Evolutionary conservation across 2,888 invertebrate species (phyloP), one percentile per base, ranked within the genome.

Genomic region (Malacosoma neustria): DNA sequence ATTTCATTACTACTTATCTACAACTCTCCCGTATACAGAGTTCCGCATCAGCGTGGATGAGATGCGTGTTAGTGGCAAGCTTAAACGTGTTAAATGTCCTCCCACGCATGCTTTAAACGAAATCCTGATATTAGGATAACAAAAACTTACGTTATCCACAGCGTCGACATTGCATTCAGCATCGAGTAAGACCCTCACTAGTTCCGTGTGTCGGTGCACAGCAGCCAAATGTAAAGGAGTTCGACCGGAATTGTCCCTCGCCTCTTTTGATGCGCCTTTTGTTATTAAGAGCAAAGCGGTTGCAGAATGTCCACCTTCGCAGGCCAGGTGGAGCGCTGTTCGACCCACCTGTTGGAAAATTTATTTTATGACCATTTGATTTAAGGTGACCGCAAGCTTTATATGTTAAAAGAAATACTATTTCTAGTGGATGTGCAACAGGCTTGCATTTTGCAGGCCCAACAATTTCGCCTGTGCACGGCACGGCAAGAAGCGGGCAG

Each of bases 201-300:
- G 86, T 46, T 89, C 90, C 0, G 92, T 90, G 57, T 93, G 91
- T 47, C 93, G 90, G 57, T 92, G 90, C 49, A 92, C 91, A 1
- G 93, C 91, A 0, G 94, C 93, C 35, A 92, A 87, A 60, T 94
- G 94, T 14, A 95, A 85, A 0, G 94, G 91, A 3, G 92, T 91
- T 51, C 88, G 90, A 9, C 93, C 93, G 11, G 90, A 89, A 51
- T 88, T 87, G 61, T 94, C 93, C 42, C 88, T 86, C 15, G 90
- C 89, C 56, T 93, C 92, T 51, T 90, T 87, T 40, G 90, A 87
- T 1, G 91, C 91, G 3, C 89, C 89, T 40, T 85, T 80, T 9
- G 79, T 59, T 43, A 92, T 81, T 46, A 90, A 79, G 49, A 88
- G 80, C 35, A 88, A 85, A 38, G 89, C 88, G 1, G 90, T 89